phyloP scores from a whole-genome alignment of 1,140 invertebrate species.

The Andricus grossulariae region DNA sequence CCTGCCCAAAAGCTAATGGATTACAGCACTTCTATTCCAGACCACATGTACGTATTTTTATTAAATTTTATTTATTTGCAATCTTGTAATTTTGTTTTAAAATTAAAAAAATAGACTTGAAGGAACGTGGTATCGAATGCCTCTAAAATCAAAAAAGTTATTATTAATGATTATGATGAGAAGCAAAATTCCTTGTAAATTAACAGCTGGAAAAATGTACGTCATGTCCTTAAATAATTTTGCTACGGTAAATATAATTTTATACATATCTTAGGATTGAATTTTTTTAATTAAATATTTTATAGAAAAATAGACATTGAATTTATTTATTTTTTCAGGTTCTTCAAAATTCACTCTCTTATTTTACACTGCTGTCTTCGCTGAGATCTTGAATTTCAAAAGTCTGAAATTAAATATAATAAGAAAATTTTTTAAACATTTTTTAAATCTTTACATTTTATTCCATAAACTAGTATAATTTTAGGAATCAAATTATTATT shows the following conservation, averaged over 20 bases:
- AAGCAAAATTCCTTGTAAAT: conserved; percentile 33
- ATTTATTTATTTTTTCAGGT: conserved; percentile 32
- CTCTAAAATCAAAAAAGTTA: conserved; percentile 40
- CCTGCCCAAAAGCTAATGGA: conserved; percentile 47
- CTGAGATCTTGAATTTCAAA: neutral
- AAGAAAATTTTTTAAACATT: too few species aligned
- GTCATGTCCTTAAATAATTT: conserved; percentile 43
- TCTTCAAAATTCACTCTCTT: conserved; percentile 31
- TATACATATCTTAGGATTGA: neutral
- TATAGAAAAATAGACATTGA: neutral
- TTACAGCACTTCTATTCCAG: conserved; percentile 36
- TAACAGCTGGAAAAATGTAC: conserved; percentile 46
- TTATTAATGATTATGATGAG: conserved; percentile 44
- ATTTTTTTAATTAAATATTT: neutral
- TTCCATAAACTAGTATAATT: too few species aligned
- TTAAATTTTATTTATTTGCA: neutral
- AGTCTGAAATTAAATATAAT: too few species aligned
- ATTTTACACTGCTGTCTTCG: conserved; percentile 34
- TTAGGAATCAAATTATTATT: too few species aligned
- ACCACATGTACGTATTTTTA: conserved; percentile 39
- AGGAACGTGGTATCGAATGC: conserved; percentile 39
- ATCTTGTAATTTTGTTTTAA: neutral
- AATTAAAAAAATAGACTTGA: conserved; percentile 37
- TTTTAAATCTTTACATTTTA: too few species aligned
- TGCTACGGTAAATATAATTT: conserved; percentile 39